phyloP scores from a whole-genome alignment of 2,113 vertebrate species.

The Gymnogyps californianus region DNA sequence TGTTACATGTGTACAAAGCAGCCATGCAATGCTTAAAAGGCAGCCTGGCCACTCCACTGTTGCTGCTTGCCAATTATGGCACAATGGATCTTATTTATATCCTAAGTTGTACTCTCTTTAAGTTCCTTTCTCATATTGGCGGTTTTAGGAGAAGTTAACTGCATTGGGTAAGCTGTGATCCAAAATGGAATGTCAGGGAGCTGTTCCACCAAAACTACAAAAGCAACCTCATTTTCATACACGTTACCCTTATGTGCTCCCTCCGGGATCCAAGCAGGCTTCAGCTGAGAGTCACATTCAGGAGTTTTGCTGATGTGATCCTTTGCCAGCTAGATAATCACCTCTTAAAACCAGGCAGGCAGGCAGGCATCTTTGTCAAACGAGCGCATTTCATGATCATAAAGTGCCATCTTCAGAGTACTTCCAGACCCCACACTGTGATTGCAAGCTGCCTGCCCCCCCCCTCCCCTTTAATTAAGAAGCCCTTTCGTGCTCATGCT shows the following conservation, averaged over 20 bases:
- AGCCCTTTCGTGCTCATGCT: not conserved
- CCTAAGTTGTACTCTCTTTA: not conserved
- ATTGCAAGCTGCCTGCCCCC: not conserved
- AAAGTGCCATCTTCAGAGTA: not conserved
- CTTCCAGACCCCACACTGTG: not conserved
- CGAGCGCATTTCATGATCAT: not conserved
- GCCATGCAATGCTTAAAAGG: not conserved
- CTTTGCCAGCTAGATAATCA: not conserved
- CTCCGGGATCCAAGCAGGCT: not conserved
- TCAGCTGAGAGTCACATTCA: not conserved
- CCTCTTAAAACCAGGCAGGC: not conserved
- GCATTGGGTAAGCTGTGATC: not conserved
- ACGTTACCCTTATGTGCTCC: not conserved
- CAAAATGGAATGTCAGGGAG: not conserved
- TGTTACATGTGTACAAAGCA: not conserved
- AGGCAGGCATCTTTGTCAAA: not conserved
- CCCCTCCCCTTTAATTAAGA: constrained; percentile 19
- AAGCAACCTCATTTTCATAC: not conserved
- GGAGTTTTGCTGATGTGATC: not conserved
- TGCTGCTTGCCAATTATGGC: not conserved
- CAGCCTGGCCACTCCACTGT: not conserved
- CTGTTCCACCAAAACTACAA: not conserved
- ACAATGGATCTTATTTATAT: not conserved
- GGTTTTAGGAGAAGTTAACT: not conserved
- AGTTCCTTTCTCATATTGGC: not conserved